A percentile compares a stretch with the other conserved stretches of the same genome.
Conservation (phyloP, 2,888 invertebrate genomes). For the Erebia epiphron region DNA sequence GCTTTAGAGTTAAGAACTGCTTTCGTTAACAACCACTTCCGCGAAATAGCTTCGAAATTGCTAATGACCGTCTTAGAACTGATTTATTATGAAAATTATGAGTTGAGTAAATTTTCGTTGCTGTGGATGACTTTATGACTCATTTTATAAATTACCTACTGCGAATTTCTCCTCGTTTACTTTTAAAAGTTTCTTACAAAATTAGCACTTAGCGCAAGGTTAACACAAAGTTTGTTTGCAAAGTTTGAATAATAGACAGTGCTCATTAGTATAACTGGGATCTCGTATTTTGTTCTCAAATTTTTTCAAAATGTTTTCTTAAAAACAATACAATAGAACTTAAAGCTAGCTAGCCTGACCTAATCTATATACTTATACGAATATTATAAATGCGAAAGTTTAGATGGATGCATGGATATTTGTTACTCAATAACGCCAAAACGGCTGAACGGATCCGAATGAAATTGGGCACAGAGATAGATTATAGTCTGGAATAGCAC, state of each 20-base stretch:
- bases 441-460: too few species aligned
- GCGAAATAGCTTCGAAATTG: slow-evolving; percentile 30
- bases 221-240: not conserved
- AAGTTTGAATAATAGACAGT: not conserved
- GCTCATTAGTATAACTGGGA: not conserved
- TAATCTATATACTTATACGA: too few species aligned
- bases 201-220: slow-evolving; percentile 5
- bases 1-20: not conserved
- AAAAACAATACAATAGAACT: too few species aligned
- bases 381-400: too few species aligned
- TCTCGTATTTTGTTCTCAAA: too few species aligned
- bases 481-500: too few species aligned
- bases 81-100: slow-evolving; percentile 36
- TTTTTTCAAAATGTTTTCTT: too few species aligned
- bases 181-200: slow-evolving; percentile 17
- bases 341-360: too few species aligned
- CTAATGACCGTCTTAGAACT: slow-evolving; percentile 38
- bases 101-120: slow-evolving; percentile 30
- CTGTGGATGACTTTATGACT: slow-evolving; percentile 30
- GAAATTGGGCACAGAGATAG: too few species aligned
- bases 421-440: too few species aligned
- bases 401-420: too few species aligned
- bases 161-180: slow-evolving; percentile 12
- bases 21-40: slow-evolving; percentile 27
- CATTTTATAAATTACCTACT: slow-evolving; percentile 29